Evolutionary conservation across 2,888 invertebrate species (phyloP), one percentile per base, ranked within the genome.

Genomic region (Serrognathus titanus): DNA sequence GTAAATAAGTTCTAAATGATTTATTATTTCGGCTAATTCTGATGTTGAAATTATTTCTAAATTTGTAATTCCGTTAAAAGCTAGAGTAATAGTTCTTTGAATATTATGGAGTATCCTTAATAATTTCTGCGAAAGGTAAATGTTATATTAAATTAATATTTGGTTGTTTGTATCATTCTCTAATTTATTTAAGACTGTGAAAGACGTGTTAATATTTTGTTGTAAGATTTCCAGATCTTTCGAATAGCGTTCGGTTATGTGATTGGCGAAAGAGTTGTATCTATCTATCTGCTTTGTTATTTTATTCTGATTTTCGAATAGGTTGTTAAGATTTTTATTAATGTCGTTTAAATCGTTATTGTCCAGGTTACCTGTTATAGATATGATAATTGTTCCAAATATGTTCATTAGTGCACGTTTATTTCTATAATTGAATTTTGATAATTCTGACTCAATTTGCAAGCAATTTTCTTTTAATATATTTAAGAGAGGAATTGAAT

Each of bases 401-500:
- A 24, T 51, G 38, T 56, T 51, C 47, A 61, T 48, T 7, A 59
- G 4, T 12, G 53, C 49, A 16, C 60, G 35, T 46, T 57, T 63
- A 1, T 31, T 24, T 41, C 12, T 51, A 38, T 36, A 31, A 8
- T 55, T 59, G 36, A 60, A 55, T 53, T 62, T 67, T 52, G 58
- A 57, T 45, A 61, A 39, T 48, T 60, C 55, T 36, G 57, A 57
- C 48, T 63, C 58, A 52, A 59, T 60, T 58, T 61, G 41, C 9
- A 55, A 51, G 53, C 63, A 66, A 41, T 60, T 57, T 35, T 61
- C 57, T 49, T 54, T 57, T 40, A 59, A 36, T 2, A 36, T 47
- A 4, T 45, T 20, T 7, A 40, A 51, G 9, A 49, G 20, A 35
- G 8, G 43, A 1, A n/a, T 24, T 1, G 12, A 13, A 1, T 16